Percentiles rank a stretch among this genome's conserved stretches.
Evolutionary conservation across 2,797 vertebrate species (phyloP).

Genomic region (Eleutherodactylus coqui): DNA sequence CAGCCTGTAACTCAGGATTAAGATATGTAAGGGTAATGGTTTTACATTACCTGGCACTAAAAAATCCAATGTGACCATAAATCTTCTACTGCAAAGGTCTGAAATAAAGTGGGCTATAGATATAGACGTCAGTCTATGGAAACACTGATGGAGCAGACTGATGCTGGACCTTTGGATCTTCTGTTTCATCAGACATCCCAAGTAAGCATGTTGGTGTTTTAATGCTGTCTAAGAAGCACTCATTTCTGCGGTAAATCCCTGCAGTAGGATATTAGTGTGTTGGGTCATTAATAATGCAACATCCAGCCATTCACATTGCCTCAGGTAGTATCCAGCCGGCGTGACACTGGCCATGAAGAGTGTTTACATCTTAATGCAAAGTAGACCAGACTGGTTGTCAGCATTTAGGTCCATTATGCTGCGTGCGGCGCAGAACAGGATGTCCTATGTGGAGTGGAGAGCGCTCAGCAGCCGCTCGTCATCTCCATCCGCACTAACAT

Average conservation of each 20-base stretch:
- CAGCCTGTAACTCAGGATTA: too few species aligned
- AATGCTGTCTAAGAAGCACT: neutral
- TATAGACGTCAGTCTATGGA: neutral
- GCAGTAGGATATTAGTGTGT: neutral
- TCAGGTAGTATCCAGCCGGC: constrained; percentile 17
- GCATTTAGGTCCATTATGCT: neutral
- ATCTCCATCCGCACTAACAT: neutral
- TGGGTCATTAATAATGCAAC: constrained; percentile 20
- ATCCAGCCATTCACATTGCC: neutral
- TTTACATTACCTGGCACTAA: too few species aligned
- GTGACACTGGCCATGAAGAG: neutral
- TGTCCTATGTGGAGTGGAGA: neutral
- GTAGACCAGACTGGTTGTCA: neutral
- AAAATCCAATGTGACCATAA: neutral
- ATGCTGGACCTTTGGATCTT: neutral
- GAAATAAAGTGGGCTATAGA: too few species aligned
- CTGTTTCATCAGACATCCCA: neutral
- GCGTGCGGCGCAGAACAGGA: neutral
- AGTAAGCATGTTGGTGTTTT: neutral
- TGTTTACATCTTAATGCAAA: neutral
- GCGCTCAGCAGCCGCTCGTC: neutral
- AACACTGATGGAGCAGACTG: neutral
- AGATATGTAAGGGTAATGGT: too few species aligned
- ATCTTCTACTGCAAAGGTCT: neutral
- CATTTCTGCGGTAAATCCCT: neutral